These are phyloP conservation scores for Euzetes globulus DNA, from an alignment of 2,888 invertebrate species.

Conservation along the genomic window DNA sequence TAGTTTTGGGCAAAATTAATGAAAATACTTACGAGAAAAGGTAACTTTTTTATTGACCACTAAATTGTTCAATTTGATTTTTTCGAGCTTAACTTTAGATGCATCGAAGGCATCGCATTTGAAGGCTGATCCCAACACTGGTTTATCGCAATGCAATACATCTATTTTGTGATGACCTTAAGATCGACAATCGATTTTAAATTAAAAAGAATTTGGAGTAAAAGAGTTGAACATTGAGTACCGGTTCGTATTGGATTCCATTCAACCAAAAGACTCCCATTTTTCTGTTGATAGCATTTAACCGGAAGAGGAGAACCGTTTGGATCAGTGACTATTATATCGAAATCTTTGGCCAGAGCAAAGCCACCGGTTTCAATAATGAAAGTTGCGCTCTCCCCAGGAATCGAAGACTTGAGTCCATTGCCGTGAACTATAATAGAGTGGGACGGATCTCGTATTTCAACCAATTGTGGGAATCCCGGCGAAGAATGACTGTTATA, in stretches of 20 bases:
- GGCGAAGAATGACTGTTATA: slow-evolving; percentile 72
- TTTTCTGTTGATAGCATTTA: slow-evolving; percentile 89
- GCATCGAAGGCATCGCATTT: slow-evolving; percentile 86
- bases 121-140: slow-evolving; percentile 71
- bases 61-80: slow-evolving; percentile 54
- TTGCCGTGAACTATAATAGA: slow-evolving; percentile 68
- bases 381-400: slow-evolving; percentile 73
- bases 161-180: slow-evolving; percentile 74
- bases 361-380: slow-evolving; percentile 74
- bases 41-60: slow-evolving; percentile 68
- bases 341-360: slow-evolving; percentile 61
- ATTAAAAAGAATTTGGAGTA: background rate
- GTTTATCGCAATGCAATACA: slow-evolving; percentile 51
- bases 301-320: slow-evolving; percentile 62
- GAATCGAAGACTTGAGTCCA: slow-evolving; percentile 75
- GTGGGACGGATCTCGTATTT: slow-evolving; percentile 58
- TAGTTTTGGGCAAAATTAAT: slow-evolving; percentile 39
- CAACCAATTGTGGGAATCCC: slow-evolving; percentile 56
- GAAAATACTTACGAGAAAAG: slow-evolving; percentile 60
- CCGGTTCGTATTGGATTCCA: slow-evolving; percentile 61
- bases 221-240: slow-evolving; percentile 2
- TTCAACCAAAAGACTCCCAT: slow-evolving; percentile 88
- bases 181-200: background rate
- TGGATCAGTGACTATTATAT: slow-evolving; percentile 67
- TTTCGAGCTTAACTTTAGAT: slow-evolving; percentile 68